Conservation (phyloP, 2,797 vertebrate species). For the Megaceryle alcyon region DNA sequence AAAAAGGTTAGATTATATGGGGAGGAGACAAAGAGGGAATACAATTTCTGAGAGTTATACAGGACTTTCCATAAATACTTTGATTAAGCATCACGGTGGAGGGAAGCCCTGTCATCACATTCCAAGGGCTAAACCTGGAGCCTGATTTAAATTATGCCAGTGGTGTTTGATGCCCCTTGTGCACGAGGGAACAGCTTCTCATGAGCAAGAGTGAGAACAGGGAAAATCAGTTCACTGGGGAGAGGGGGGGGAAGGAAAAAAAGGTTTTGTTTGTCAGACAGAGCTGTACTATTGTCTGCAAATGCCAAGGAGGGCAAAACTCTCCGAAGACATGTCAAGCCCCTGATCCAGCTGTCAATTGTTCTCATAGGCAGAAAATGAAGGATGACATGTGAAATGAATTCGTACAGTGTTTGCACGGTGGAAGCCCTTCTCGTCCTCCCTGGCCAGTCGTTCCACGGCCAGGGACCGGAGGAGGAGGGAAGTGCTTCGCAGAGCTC, state of each 20-base stretch:
- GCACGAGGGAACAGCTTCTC: background rate
- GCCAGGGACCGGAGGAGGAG: background rate
- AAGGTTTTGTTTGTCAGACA: conserved; percentile 38
- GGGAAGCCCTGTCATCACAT: background rate
- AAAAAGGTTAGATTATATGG: background rate
- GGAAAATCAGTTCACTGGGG: background rate
- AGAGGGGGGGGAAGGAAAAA: background rate
- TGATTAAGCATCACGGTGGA: background rate
- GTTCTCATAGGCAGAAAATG: conserved; percentile 39
- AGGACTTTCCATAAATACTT: background rate
- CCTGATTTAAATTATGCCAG: background rate
- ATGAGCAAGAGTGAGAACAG: background rate
- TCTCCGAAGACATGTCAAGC: conserved; percentile 40
- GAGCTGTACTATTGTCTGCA: conserved; percentile 22
- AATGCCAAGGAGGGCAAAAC: conserved; percentile 19
- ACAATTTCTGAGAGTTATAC: background rate
- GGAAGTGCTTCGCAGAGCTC: background rate
- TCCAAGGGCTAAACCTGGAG: background rate
- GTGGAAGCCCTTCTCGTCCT: background rate
- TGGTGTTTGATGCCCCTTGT: background rate
- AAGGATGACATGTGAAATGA: conserved; percentile 25
- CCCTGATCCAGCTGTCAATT: conserved; percentile 50
- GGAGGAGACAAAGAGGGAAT: background rate
- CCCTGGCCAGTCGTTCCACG: background rate
- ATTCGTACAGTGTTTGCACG: background rate